A percentile compares a stretch with the other conserved stretches of the same genome.
phyloP scores from a whole-genome alignment of 2,797 vertebrate species.

The Brachyrhaphis roseni region DNA sequence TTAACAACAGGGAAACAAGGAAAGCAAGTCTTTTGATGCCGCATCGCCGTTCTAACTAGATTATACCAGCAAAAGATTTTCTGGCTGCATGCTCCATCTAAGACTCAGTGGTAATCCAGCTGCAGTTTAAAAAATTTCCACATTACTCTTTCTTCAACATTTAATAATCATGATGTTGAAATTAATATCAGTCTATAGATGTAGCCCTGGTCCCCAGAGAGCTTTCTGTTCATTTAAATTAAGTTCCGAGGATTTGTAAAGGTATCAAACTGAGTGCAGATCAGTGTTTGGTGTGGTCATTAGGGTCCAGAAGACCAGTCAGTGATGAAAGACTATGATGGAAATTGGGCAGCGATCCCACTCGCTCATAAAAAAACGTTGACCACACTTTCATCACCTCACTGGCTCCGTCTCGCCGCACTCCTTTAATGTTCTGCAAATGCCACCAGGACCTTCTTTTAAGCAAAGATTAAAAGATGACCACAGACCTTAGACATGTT shows the following conservation, averaged over 20 bases:
- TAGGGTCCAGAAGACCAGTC: constrained; percentile 52
- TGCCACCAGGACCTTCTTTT: constrained; percentile 52
- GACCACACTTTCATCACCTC: constrained; percentile 71
- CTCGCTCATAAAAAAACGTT: constrained; percentile 53
- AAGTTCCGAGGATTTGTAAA: constrained; percentile 8
- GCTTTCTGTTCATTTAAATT: constrained; percentile 31
- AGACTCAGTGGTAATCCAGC: background rate
- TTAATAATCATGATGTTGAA: background rate
- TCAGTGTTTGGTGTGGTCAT: constrained; percentile 55
- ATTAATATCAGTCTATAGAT: constrained; percentile 1
- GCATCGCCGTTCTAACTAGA: background rate
- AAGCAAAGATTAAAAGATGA: constrained; percentile 70
- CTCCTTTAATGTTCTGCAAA: constrained; percentile 67
- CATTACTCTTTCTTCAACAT: constrained; percentile 2
- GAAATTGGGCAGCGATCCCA: constrained; percentile 52
- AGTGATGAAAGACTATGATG: constrained; percentile 64
- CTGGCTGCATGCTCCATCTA: background rate
- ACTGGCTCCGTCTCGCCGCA: constrained; percentile 30
- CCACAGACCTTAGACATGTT: constrained; percentile 47
- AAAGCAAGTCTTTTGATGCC: background rate
- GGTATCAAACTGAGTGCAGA: constrained; percentile 21
- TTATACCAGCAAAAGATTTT: background rate
- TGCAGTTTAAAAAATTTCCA: background rate
- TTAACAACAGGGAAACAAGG: background rate
- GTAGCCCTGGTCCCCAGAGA: background rate